Percentiles rank a stretch among this genome's conserved stretches.
These are phyloP conservation scores for Caerostris extrusa DNA, from an alignment of 1,140 invertebrate genomes.

Conservation along the genomic window DNA sequence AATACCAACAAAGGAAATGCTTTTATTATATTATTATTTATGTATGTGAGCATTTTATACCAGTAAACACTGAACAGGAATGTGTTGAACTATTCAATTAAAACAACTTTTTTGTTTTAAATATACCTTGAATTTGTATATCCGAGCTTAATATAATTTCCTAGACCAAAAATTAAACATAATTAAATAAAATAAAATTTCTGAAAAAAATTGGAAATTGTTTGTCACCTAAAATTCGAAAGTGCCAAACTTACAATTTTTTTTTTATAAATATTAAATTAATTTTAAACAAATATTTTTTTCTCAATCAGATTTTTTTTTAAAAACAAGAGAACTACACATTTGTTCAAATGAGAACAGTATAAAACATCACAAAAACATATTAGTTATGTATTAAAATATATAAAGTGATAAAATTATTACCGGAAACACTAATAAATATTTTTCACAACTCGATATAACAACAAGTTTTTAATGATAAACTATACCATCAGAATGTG, in stretches of 20 bases:
- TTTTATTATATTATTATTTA: background rate
- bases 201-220: no score
- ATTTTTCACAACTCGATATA: conserved; percentile 8
- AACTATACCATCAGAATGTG: background rate
- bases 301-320: no score
- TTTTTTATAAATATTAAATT: no score
- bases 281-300: no score
- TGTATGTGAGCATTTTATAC: background rate
- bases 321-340: background rate
- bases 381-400: background rate
- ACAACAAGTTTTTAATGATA: conserved; percentile 15
- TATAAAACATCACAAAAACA: conserved; percentile 13
- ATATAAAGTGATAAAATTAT: conserved; percentile 10
- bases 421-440: conserved; percentile 32
- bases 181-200: no score
- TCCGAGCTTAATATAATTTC: no score
- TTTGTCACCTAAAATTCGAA: no score
- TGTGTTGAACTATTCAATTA: background rate
- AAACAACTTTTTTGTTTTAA: no score
- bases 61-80: background rate
- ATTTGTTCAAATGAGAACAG: conserved; percentile 8
- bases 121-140: no score
- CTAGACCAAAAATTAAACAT: no score
- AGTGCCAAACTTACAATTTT: no score
- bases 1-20: conserved; percentile 6